Evolutionary conservation across 2,888 invertebrate species (phyloP).

Genomic region (Netelia melanura): DNA sequence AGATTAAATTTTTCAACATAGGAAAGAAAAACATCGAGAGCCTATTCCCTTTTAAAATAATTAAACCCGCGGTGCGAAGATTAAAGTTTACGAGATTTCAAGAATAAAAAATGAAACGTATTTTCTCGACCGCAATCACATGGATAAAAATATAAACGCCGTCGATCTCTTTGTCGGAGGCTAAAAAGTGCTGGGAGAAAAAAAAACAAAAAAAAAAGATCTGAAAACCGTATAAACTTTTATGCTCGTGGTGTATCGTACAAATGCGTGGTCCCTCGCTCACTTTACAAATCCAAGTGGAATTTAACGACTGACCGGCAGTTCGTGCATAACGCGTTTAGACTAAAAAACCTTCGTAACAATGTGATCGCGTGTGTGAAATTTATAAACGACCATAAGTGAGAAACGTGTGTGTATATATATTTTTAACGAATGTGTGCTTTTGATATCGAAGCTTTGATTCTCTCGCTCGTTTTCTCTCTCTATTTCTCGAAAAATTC

Average conservation of each 20-base stretch:
- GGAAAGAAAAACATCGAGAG: no score
- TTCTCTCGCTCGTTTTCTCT: conserved; percentile 22
- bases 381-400: background rate
- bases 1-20: no score
- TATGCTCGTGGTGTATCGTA: background rate
- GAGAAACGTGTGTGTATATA: background rate
- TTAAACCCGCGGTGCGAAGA: no score
- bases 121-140: no score
- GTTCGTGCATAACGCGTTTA: background rate
- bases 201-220: background rate
- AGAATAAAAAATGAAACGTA: background rate
- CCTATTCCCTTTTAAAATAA: no score
- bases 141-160: background rate
- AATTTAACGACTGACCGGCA: conserved; percentile 20
- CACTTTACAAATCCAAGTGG: background rate
- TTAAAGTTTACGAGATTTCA: no score
- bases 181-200: background rate
- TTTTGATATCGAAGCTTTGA: background rate
- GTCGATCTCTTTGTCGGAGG: background rate
- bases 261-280: background rate
- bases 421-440: background rate
- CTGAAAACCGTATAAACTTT: background rate
- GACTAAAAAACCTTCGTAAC: conserved; percentile 8
- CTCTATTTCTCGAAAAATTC: conserved; percentile 18
- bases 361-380: conserved; percentile 2